phyloP scores from a whole-genome alignment of 30 jellyfish, hydroid and myxozoan genomes.

The Pseudorhiza aurosa region DNA sequence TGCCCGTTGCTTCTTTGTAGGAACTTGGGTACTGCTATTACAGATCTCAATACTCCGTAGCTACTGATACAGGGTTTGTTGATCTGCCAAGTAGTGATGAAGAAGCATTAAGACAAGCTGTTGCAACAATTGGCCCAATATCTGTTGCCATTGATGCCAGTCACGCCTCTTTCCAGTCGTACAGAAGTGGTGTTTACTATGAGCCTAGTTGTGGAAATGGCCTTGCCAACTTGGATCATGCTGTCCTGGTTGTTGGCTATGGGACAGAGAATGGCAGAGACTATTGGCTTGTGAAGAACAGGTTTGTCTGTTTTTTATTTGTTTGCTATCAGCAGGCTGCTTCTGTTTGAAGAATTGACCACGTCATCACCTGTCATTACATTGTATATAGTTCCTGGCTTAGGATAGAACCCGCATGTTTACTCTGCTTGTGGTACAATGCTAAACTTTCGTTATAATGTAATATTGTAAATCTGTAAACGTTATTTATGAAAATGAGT shows the following conservation, averaged over 20 bases:
- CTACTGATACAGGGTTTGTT: constrained; percentile 84
- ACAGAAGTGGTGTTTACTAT: constrained; percentile 81
- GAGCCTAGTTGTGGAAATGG: constrained; percentile 97
- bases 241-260: constrained; percentile 98
- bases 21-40: constrained; percentile 94
- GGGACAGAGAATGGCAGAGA: constrained; percentile 93
- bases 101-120: constrained; percentile 86
- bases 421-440: too few relatives aligned
- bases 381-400: too few relatives aligned
- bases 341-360: too few relatives aligned
- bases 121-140: constrained; percentile 97
- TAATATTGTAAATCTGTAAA: too few relatives aligned
- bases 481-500: too few relatives aligned
- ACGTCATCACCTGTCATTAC: too few relatives aligned
- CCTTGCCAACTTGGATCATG: constrained; percentile 87
- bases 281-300: constrained; percentile 97
- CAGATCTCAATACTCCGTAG: constrained; percentile 77
- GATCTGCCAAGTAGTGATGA: constrained; percentile 97
- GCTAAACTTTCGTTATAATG: too few relatives aligned
- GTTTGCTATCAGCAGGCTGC: too few relatives aligned
- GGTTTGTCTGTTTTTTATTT: too few relatives aligned
- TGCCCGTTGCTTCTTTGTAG: constrained; percentile 38
- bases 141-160: constrained; percentile 99
- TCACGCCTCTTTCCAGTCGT: constrained; percentile 87
- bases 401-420: too few relatives aligned